These are phyloP conservation scores for Phasia obesa DNA, from an alignment of 2,888 invertebrate genomes.

Conservation along the genomic window DNA sequence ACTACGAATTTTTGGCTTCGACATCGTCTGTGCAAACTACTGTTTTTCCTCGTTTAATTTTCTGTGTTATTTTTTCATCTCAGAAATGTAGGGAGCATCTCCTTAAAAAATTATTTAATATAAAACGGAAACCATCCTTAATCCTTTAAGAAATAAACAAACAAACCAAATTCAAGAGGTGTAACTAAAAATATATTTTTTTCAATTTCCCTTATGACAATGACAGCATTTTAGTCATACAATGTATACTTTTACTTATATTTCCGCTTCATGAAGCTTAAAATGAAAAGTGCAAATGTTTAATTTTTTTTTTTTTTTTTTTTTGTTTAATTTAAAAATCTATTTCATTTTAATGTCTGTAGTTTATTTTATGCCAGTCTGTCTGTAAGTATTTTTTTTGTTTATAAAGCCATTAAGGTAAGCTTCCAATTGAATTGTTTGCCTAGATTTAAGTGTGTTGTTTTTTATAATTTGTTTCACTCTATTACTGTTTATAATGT, in stretches of 20 bases:
- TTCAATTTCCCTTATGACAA: slow-evolving; percentile 2
- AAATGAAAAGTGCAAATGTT: slow-evolving; percentile 46
- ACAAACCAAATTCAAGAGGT: background rate
- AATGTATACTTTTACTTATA: slow-evolving; percentile 34
- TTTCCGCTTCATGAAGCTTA: slow-evolving; percentile 52
- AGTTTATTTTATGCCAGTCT: slow-evolving; percentile 46
- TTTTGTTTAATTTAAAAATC: slow-evolving; percentile 23
- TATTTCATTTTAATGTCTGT: slow-evolving; percentile 51
- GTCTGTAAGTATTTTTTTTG: slow-evolving; percentile 18
- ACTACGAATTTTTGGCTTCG: too few relatives aligned
- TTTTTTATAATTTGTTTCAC: slow-evolving; percentile 8
- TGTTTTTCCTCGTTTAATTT: too few relatives aligned
- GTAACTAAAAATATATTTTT: background rate
- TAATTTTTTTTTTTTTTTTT: background rate
- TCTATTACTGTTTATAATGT: slow-evolving; percentile 40
- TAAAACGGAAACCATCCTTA: background rate
- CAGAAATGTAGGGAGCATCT: too few relatives aligned
- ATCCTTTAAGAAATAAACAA: background rate
- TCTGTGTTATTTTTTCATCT: too few relatives aligned
- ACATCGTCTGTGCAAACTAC: too few relatives aligned
- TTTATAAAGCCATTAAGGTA: slow-evolving; percentile 55
- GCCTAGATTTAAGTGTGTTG: slow-evolving; percentile 47
- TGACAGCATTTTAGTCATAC: slow-evolving; percentile 10
- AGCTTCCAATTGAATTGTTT: slow-evolving; percentile 61
- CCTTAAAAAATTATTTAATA: too few relatives aligned